These are phyloP conservation scores for Athalia circularis DNA, from an alignment of 2,888 invertebrate species.

Conservation along the genomic window DNA sequence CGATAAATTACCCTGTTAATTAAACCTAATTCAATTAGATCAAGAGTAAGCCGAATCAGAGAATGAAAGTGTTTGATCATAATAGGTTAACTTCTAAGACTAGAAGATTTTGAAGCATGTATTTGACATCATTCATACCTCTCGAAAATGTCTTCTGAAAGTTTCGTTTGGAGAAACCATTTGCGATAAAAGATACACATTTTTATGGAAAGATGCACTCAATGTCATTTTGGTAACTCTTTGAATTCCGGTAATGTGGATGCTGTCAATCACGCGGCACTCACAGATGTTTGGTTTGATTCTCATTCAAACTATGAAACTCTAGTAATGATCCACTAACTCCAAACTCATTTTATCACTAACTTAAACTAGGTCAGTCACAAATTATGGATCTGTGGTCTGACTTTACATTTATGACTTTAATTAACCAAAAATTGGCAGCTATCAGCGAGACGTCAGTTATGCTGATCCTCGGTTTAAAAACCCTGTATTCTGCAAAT, in stretches of 20 bases:
- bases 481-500: slow-evolving; percentile 33
- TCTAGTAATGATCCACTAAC: too few species aligned
- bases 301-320: neutral
- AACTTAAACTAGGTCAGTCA: neutral
- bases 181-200: slow-evolving; percentile 65
- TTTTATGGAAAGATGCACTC: slow-evolving; percentile 63
- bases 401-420: neutral
- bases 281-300: neutral
- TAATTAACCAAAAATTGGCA: slow-evolving; percentile 3
- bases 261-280: slow-evolving; percentile 28
- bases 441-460: slow-evolving; percentile 2
- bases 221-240: slow-evolving; percentile 36
- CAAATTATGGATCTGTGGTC: neutral
- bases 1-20: too few species aligned
- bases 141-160: slow-evolving; percentile 64
- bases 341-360: neutral
- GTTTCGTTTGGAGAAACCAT: slow-evolving; percentile 62
- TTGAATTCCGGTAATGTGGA: neutral
- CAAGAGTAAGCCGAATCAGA: neutral
- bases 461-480: slow-evolving; percentile 19
- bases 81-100: neutral
- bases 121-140: slow-evolving; percentile 51
- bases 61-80: slow-evolving; percentile 1
- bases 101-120: neutral
- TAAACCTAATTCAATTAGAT: too few species aligned